phyloP scores from a whole-genome alignment of 2,888 invertebrate species.

The Tribolium freemani region DNA sequence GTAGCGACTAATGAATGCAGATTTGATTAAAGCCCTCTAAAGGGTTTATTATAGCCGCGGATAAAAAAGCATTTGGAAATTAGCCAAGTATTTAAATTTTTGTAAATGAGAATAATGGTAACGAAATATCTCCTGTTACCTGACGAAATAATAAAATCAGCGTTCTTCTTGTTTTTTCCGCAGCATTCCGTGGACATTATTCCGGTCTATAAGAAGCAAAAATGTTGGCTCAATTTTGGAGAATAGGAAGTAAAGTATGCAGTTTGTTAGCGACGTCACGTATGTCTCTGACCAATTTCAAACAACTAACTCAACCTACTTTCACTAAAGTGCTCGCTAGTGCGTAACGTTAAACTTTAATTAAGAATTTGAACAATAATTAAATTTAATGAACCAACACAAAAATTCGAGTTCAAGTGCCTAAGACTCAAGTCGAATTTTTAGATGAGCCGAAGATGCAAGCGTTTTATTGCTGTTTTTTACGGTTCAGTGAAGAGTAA shows the following conservation, averaged over 20 bases:
- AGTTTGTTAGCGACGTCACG: slow-evolving; percentile 43
- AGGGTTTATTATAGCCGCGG: background rate
- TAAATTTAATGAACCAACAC: slow-evolving; percentile 12
- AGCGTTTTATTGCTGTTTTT: slow-evolving; percentile 4
- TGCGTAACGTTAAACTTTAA: slow-evolving; percentile 26
- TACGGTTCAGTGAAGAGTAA: slow-evolving; percentile 15
- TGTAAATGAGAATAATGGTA: background rate
- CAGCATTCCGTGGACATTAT: background rate
- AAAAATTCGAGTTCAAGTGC: slow-evolving; percentile 13
- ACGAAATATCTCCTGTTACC: background rate
- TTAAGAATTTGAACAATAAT: slow-evolving; percentile 24
- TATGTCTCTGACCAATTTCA: slow-evolving; percentile 43
- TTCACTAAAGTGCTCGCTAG: slow-evolving; percentile 39
- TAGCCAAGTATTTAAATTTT: background rate
- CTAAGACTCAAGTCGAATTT: background rate
- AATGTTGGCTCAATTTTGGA: slow-evolving; percentile 22
- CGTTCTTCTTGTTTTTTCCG: background rate
- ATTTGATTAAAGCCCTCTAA: background rate
- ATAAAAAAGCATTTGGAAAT: background rate
- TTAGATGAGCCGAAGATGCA: background rate
- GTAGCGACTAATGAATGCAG: background rate
- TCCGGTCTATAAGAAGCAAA: background rate
- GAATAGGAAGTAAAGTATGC: slow-evolving; percentile 43
- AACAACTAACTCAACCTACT: slow-evolving; percentile 41
- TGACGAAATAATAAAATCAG: background rate